Percentiles rank a stretch among this genome's conserved stretches.
phyloP scores from a whole-genome alignment of 2,888 invertebrate genomes.

The Masnerella sp. region DNA sequence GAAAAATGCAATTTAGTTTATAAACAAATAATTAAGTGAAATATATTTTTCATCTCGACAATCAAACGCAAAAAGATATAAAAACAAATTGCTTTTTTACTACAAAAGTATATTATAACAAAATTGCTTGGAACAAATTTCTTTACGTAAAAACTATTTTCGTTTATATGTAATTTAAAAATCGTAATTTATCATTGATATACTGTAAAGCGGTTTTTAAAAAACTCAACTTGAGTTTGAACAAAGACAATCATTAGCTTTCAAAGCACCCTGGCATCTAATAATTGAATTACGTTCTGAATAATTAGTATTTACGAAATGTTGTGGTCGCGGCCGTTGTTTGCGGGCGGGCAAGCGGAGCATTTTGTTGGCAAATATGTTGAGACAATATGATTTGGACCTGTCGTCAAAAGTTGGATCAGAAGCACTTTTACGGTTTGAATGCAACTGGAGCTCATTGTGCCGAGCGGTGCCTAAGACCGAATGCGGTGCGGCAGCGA shows the following conservation, averaged over 20 bases:
- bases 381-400: slow-evolving; percentile 50
- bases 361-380: slow-evolving; percentile 50
- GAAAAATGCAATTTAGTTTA: slow-evolving; percentile 15
- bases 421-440: slow-evolving; percentile 39
- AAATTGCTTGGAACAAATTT: slow-evolving; percentile 18
- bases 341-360: slow-evolving; percentile 15
- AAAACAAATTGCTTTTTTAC: slow-evolving; percentile 5
- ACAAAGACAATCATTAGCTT: slow-evolving; percentile 31
- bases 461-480: slow-evolving; percentile 27
- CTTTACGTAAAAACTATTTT: slow-evolving; percentile 7
- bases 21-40: slow-evolving; percentile 24
- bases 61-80: neutral
- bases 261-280: slow-evolving; percentile 39
- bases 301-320: slow-evolving; percentile 52
- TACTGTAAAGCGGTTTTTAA: too few species aligned
- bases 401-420: slow-evolving; percentile 52
- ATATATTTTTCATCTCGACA: slow-evolving; percentile 1
- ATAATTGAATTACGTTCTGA: slow-evolving; percentile 49
- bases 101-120: neutral
- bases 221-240: slow-evolving; percentile 36
- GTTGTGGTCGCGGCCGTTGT: slow-evolving; percentile 32
- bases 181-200: slow-evolving; percentile 42
- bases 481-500: slow-evolving; percentile 30
- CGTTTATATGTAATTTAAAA: slow-evolving; percentile 16
- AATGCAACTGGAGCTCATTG: slow-evolving; percentile 48